Evolutionary conservation across 2,113 vertebrate species (phyloP).

Genomic region (Malurus melanocephalus): DNA sequence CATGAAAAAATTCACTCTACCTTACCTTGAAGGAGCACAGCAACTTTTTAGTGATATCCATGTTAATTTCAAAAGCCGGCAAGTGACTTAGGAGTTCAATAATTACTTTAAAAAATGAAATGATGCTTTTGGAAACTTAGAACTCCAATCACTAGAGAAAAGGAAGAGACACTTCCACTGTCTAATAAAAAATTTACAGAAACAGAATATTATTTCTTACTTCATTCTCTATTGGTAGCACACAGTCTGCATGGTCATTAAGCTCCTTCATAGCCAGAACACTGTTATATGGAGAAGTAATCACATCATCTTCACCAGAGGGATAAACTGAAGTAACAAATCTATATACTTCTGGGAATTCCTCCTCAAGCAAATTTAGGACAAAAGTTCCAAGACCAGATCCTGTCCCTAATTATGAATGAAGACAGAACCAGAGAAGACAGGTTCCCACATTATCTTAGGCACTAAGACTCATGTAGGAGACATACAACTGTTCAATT

Average conservation of each 20-base stretch:
- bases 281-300: slow-evolving; percentile 97
- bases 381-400: slow-evolving; percentile 93
- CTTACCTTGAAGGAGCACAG: not conserved
- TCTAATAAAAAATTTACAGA: not conserved
- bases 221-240: slow-evolving; percentile 93
- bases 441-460: not conserved
- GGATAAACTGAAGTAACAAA: slow-evolving; percentile 92
- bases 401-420: slow-evolving; percentile 83
- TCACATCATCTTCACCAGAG: slow-evolving; percentile 91
- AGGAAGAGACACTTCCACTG: not conserved
- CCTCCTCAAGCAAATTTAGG: slow-evolving; percentile 88
- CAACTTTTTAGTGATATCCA: not conserved
- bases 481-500: not conserved
- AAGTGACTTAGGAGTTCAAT: not conserved
- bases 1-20: not conserved
- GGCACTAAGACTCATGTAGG: not conserved
- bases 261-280: slow-evolving; percentile 93
- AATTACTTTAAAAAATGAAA: not conserved
- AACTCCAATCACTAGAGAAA: not conserved
- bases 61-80: not conserved
- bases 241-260: slow-evolving; percentile 92
- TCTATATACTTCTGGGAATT: slow-evolving; percentile 92
- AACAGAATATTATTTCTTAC: slow-evolving; percentile 66
- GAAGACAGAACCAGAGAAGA: slow-evolving; percentile 14
- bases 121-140: not conserved